phyloP scores from a whole-genome alignment of 2,888 invertebrate species.

The Barypeithes pellucidus region DNA sequence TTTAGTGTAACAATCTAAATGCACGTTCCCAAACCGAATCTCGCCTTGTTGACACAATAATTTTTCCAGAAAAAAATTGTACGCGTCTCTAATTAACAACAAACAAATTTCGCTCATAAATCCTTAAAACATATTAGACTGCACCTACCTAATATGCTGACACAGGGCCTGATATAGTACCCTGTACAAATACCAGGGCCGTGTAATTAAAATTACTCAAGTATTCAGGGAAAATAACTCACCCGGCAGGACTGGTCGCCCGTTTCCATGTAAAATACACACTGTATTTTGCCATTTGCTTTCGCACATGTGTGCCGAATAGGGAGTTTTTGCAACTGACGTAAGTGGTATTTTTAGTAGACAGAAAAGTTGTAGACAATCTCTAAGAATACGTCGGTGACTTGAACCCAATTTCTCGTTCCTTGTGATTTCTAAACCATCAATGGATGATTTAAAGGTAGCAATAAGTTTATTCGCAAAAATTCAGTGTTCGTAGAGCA shows the following conservation, averaged over 20 bases:
- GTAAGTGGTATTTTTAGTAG: neutral
- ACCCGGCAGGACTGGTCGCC: constrained; percentile 34
- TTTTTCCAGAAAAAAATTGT: constrained; percentile 15
- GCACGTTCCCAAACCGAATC: neutral
- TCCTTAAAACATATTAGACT: constrained; percentile 51
- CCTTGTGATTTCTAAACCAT: too few species aligned
- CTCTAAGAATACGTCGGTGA: too few species aligned
- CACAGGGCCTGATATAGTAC: constrained; percentile 47
- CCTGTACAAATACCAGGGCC: constrained; percentile 53
- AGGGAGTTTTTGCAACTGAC: constrained; percentile 14
- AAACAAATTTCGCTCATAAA: constrained; percentile 51
- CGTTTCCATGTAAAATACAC: constrained; percentile 41
- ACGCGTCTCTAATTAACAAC: constrained; percentile 43
- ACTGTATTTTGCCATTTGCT: constrained; percentile 37
- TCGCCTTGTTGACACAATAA: constrained; percentile 1
- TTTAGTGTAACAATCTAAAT: neutral
- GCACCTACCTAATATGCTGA: constrained; percentile 53
- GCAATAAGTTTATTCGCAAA: too few species aligned
- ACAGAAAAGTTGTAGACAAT: too few species aligned
- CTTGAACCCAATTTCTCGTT: too few species aligned
- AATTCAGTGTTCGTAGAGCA: too few species aligned
- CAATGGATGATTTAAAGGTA: too few species aligned
- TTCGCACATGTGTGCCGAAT: constrained; percentile 26
- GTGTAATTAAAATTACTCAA: constrained; percentile 61
- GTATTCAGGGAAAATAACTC: constrained; percentile 54